Evolutionary conservation across 1,140 invertebrate genomes (phyloP).

Genomic region (Agrypnia vestita): DNA sequence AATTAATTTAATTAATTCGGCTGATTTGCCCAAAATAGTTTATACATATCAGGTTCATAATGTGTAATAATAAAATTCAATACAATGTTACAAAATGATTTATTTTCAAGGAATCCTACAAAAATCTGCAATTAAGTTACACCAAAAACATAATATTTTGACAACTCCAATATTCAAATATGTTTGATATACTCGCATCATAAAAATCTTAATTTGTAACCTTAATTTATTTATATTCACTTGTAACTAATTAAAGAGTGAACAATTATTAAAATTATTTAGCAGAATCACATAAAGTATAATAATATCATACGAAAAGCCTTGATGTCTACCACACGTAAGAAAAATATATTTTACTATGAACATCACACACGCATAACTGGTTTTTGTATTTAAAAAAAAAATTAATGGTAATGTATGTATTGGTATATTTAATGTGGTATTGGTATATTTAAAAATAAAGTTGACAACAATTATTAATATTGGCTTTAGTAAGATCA

Average conservation of each 20-base stretch:
- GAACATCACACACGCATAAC: too few relatives aligned
- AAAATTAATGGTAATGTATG: too few relatives aligned
- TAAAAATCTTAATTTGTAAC: conserved; percentile 24
- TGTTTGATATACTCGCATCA: conserved; percentile 21
- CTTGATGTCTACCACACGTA: background rate
- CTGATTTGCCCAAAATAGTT: too few relatives aligned
- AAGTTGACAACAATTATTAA: too few relatives aligned
- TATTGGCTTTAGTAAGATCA: too few relatives aligned
- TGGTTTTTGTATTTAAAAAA: too few relatives aligned
- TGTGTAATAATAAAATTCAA: background rate
- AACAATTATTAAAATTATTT: conserved; percentile 12
- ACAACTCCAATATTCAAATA: conserved; percentile 34
- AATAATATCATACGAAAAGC: background rate
- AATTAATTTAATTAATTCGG: too few relatives aligned
- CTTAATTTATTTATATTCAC: background rate
- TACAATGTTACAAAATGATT: conserved; percentile 37
- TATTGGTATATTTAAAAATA: too few relatives aligned
- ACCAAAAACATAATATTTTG: conserved; percentile 33
- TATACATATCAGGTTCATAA: too few relatives aligned
- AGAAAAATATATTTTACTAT: background rate
- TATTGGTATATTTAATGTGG: too few relatives aligned
- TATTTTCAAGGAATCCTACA: conserved; percentile 45
- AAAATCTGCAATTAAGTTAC: conserved; percentile 36
- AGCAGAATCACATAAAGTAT: conserved; percentile 18
- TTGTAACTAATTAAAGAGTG: background rate